A percentile compares a stretch with the other conserved stretches of the same genome.
Conservation (phyloP, 2,888 invertebrate species). For the Tiliacea aurago region DNA sequence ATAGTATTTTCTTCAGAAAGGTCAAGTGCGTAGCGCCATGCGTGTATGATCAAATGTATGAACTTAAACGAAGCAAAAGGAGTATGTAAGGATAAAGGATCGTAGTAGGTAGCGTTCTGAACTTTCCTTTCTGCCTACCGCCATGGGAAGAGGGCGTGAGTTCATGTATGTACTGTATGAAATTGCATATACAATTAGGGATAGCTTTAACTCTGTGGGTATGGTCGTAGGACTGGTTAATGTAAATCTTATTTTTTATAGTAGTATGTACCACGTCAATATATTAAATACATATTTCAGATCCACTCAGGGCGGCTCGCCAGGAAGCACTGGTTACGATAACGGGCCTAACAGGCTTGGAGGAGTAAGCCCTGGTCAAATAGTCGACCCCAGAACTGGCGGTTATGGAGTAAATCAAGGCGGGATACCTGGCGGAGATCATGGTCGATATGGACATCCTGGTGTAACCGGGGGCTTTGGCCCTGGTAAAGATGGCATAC, state of each 20-base stretch:
- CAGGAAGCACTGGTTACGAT: conserved; percentile 36
- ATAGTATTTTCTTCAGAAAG: neutral
- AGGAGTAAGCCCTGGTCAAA: conserved; percentile 43
- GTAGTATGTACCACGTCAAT: neutral
- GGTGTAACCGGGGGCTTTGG: conserved; percentile 8
- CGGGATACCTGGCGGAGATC: conserved; percentile 28
- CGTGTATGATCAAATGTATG: neutral
- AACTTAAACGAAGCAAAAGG: neutral
- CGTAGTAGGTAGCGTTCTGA: neutral
- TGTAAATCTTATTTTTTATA: neutral
- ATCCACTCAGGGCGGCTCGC: conserved; percentile 36
- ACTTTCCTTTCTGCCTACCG: neutral
- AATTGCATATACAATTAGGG: neutral
- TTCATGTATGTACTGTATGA: neutral
- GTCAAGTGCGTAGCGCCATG: neutral
- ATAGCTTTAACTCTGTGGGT: neutral
- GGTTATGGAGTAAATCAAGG: conserved; percentile 53
- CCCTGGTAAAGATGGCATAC: conserved; percentile 34
- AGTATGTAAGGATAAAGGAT: neutral
- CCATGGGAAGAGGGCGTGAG: neutral
- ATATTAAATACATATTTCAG: conserved; percentile 51
- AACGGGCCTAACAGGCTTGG: conserved; percentile 29
- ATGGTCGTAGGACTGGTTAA: neutral
- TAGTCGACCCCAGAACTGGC: conserved; percentile 36
- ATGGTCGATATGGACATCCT: conserved; percentile 34